Base-by-base conservation (phyloP, 2,797 vertebrate genomes). In the Sebastes trivittatus region DNA sequence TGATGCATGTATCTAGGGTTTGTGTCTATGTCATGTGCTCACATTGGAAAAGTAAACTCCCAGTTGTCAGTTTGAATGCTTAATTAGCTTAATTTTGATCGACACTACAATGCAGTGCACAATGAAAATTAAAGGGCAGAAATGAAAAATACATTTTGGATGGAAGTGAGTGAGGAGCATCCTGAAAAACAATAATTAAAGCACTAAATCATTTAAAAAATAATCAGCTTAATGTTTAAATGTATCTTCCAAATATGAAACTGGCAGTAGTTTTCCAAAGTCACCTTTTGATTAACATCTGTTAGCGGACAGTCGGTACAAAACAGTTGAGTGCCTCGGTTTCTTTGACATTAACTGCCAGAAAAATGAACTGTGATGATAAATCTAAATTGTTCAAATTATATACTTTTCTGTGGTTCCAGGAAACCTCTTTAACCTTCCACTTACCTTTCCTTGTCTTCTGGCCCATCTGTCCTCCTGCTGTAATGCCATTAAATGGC, bases 401-500 rank as follows among this genome's bases (percentile, higher is more conserved):
- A 5, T 13, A 38, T 65, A 14, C 16, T 58, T 54, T 62, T 73
- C 9, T 69, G 16, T 69, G n/a, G 29, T 49, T n/a, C n/a, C n/a
- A 13, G 7, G 27, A 77, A 69, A 70, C 38, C 25, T 70, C 32
- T 54, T 88, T 65, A 81, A 78, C 62, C 82, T 78, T 80, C 56
- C 71, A 55, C 69, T 82, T 69, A 83, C 69, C 71, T 78, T 66
- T 71, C 63, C 60, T 58, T 67, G 30, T 62, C 46, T 68, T 65
- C 11, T 42, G 60, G 62, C 67, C 68, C 42, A 42, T 81, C 70
- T 70, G 59, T 71, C 77, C 27, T 78, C 30, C 36, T 30, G 38
- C 72, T 81, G 34, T 81, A 91, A 86, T 87, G 36, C 49, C 68
- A 88, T 90, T 91, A 87, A 84, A 81, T 65, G 54, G 74, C 38